A percentile compares a stretch with the other conserved stretches of the same genome.
Evolutionary conservation across 2,797 vertebrate species (phyloP).

Genomic region (Artibeus lituratus): DNA sequence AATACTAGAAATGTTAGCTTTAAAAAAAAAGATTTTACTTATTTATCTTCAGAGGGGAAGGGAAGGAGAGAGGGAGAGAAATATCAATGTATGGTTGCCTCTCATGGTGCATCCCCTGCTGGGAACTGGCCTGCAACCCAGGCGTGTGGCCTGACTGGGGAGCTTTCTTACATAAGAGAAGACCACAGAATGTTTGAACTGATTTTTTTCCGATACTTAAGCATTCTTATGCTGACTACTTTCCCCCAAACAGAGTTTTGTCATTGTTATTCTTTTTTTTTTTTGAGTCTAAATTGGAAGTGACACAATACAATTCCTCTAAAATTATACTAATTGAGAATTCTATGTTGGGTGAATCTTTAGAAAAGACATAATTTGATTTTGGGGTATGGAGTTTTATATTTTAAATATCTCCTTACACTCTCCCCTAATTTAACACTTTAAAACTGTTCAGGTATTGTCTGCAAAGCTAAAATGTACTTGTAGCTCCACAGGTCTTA

Average conservation of each 20-base stretch:
- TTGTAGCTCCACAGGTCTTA: background rate
- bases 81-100: too few relatives aligned
- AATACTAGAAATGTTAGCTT: background rate
- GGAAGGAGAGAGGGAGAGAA: too few relatives aligned
- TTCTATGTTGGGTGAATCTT: background rate
- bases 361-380: background rate
- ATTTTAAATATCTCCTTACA: background rate
- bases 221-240: background rate
- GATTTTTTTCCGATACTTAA: background rate
- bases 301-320: background rate
- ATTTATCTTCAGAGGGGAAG: too few relatives aligned
- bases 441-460: background rate
- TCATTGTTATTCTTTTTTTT: background rate
- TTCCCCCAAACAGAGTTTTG: background rate
- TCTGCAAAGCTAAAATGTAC: background rate
- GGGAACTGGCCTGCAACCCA: too few relatives aligned
- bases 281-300: background rate
- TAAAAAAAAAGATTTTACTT: background rate
- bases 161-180: background rate
- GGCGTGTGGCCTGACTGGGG: too few relatives aligned
- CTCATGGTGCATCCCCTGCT: too few relatives aligned
- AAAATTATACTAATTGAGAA: background rate
- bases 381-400: background rate
- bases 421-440: background rate
- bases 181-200: background rate